Conservation (phyloP, 2,888 invertebrate genomes). For the Pinctada fucata region DNA sequence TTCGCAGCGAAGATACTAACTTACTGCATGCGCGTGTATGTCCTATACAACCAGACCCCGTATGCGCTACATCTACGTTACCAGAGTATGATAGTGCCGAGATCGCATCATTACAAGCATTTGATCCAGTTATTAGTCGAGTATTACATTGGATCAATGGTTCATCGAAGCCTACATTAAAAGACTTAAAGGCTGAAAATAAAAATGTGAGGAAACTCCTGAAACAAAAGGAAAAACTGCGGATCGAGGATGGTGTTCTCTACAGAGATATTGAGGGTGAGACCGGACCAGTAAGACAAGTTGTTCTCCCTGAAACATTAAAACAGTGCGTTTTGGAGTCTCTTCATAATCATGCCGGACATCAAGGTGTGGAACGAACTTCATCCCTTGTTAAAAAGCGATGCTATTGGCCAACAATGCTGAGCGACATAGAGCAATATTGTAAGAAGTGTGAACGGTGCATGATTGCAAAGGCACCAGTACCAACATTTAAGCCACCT, state of each 20-base stretch:
- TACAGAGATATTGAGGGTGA: conserved; percentile 11
- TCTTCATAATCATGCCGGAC: conserved; percentile 38
- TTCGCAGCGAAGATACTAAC: background rate
- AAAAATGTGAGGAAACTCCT: conserved; percentile 2
- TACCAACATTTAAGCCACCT: conserved; percentile 17
- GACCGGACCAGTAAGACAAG: conserved; percentile 2
- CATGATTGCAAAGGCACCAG: conserved; percentile 33
- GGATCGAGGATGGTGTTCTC: conserved; percentile 4
- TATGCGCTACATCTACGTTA: background rate
- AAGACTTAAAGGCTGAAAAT: background rate
- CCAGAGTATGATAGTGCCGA: conserved; percentile 8
- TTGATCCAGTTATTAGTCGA: conserved; percentile 10
- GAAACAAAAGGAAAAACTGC: conserved; percentile 9
- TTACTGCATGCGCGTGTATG: background rate
- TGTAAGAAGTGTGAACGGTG: conserved; percentile 39
- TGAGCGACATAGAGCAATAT: conserved; percentile 23
- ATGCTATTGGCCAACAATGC: conserved; percentile 43
- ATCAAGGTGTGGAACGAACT: conserved; percentile 44
- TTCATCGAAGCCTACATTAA: background rate
- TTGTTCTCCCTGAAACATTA: conserved; percentile 10
- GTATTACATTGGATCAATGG: conserved; percentile 7
- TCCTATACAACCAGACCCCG: background rate
- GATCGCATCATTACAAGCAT: conserved; percentile 2
- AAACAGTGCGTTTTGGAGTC: conserved; percentile 28
- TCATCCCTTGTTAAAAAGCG: conserved; percentile 27